A percentile compares a stretch with the other conserved stretches of the same genome.
Conservation (phyloP, 2,113 vertebrate genomes). For the Thamnophis sirtalis region DNA sequence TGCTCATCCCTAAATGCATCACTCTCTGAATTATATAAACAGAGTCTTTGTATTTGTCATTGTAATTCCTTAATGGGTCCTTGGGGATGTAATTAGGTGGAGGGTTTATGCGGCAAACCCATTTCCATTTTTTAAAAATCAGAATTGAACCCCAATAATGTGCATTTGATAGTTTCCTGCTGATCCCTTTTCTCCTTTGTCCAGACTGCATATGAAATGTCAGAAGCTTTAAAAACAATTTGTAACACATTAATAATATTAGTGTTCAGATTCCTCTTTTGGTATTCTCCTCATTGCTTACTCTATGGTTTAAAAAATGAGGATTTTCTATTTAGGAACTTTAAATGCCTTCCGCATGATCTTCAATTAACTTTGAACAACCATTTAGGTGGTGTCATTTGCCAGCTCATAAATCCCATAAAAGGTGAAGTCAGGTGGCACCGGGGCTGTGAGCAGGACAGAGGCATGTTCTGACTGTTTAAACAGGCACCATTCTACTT, state of each 20-base stretch:
- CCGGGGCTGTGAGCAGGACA: neutral
- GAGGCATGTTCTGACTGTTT: neutral
- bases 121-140: neutral
- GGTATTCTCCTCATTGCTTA: neutral
- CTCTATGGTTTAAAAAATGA: neutral
- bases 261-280: neutral
- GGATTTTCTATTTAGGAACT: neutral
- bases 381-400: constrained; percentile 16
- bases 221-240: neutral
- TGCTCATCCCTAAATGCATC: neutral
- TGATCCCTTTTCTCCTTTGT: neutral
- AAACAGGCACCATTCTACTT: neutral
- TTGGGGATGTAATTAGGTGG: neutral
- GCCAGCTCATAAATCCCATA: constrained; percentile 24
- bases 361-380: constrained; percentile 22
- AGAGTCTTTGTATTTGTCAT: neutral
- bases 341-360: neutral
- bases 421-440: neutral
- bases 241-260: neutral
- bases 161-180: neutral
- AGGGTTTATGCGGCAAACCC: neutral
- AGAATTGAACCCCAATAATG: neutral
- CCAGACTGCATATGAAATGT: neutral
- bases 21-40: neutral
- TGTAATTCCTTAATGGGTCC: neutral